Evolutionary conservation across 1,140 invertebrate species (phyloP).

Genomic region (Drosophila ercepeae): DNA sequence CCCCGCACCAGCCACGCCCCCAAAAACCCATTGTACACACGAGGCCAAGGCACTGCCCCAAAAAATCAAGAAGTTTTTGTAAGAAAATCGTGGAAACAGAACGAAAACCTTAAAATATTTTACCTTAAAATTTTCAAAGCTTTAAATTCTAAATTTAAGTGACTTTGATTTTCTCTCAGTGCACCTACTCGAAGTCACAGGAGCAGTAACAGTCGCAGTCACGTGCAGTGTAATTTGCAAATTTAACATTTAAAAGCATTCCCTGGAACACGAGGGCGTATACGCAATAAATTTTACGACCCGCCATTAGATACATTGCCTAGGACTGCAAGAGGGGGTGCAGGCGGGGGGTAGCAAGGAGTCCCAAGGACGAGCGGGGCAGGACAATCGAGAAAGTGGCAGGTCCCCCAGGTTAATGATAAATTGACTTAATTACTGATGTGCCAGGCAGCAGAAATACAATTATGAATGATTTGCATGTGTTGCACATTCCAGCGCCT

Average conservation of each 20-base stretch:
- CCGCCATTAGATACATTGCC: constrained; percentile 75
- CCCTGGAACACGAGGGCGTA: constrained; percentile 71
- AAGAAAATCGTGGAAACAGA: too few relatives aligned
- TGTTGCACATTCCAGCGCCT: constrained; percentile 25
- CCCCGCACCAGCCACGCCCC: constrained; percentile 11
- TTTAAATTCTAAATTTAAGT: not conserved
- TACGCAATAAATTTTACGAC: constrained; percentile 80
- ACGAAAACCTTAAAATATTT: too few relatives aligned
- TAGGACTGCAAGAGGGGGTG: not conserved
- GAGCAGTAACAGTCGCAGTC: constrained; percentile 54
- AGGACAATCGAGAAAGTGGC: constrained; percentile 18
- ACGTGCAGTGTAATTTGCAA: constrained; percentile 77
- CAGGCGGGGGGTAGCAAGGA: not conserved
- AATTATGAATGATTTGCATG: constrained; percentile 68
- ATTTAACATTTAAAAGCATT: constrained; percentile 79
- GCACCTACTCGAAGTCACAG: constrained; percentile 21
- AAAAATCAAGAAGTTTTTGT: not conserved
- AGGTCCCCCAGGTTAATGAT: constrained; percentile 63
- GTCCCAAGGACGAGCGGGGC: not conserved
- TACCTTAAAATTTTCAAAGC: too few relatives aligned
- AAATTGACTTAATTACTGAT: constrained; percentile 80
- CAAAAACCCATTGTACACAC: not conserved
- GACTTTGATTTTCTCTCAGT: not conserved
- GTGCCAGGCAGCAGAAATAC: constrained; percentile 61
- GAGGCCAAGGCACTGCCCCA: not conserved